These are phyloP conservation scores for Galerucella nymphaeae DNA, from an alignment of 2,888 invertebrate species.

Conservation along the genomic window DNA sequence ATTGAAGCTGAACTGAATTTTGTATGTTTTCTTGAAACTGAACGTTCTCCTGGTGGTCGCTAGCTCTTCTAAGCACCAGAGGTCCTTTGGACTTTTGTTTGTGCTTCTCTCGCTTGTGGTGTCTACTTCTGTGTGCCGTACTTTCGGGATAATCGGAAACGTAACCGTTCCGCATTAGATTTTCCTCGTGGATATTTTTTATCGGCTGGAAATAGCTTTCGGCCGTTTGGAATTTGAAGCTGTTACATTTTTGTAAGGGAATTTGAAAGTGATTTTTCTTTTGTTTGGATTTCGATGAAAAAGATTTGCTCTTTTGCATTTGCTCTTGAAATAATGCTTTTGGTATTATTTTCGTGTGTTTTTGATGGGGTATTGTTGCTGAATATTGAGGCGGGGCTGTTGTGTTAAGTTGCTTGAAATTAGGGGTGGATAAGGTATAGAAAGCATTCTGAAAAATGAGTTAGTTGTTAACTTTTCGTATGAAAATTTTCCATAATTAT, in stretches of 20 bases:
- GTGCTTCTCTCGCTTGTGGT: constrained; percentile 56
- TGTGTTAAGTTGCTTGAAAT: constrained; percentile 73
- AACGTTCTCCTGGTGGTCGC: constrained; percentile 59
- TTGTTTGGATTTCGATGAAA: constrained; percentile 62
- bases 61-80: constrained; percentile 59
- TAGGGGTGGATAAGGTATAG: constrained; percentile 65
- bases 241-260: constrained; percentile 74
- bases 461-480: constrained; percentile 28
- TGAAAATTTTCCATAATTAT: neutral
- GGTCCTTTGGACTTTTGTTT: constrained; percentile 62
- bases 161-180: constrained; percentile 64
- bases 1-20: constrained; percentile 63
- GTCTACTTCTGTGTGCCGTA: constrained; percentile 50
- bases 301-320: constrained; percentile 63
- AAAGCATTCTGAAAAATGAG: constrained; percentile 64
- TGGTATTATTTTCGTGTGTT: constrained; percentile 65
- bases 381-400: constrained; percentile 63
- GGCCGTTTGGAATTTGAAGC: constrained; percentile 68
- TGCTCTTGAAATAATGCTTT: constrained; percentile 63
- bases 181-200: constrained; percentile 69
- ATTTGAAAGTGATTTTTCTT: constrained; percentile 75
- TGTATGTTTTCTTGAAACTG: constrained; percentile 61
- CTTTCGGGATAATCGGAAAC: constrained; percentile 59
- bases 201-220: constrained; percentile 75
- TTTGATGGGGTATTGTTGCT: constrained; percentile 70